A percentile compares a stretch with the other conserved stretches of the same genome.
These are phyloP conservation scores for Callospermophilus lateralis DNA, from an alignment of 2,113 vertebrate genomes.

Conservation along the genomic window DNA sequence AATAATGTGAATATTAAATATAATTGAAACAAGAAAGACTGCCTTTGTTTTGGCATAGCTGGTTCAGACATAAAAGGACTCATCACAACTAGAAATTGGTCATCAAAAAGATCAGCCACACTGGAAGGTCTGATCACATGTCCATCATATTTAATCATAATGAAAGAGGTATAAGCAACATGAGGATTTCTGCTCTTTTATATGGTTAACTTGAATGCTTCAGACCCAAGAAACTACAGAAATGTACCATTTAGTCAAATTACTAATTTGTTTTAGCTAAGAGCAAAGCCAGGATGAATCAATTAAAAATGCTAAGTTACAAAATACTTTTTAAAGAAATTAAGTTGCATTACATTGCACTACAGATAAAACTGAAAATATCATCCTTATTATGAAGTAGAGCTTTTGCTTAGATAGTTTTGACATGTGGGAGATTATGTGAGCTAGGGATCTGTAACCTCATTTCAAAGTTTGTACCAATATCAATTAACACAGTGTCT, in stretches of 20 bases:
- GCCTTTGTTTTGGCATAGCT: not conserved
- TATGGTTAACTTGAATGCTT: not conserved
- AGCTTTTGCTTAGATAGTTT: not conserved
- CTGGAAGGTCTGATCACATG: not conserved
- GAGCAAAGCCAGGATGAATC: not conserved
- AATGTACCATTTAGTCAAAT: not conserved
- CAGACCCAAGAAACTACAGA: not conserved
- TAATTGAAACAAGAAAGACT: constrained; percentile 69
- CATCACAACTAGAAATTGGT: not conserved
- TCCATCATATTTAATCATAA: not conserved
- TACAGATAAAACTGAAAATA: not conserved
- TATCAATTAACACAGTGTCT: not conserved
- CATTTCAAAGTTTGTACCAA: not conserved
- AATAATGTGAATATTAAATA: constrained; percentile 60
- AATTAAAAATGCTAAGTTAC: constrained; percentile 2
- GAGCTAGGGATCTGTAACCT: not conserved
- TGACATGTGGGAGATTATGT: not conserved
- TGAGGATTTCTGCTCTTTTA: not conserved
- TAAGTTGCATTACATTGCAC: not conserved
- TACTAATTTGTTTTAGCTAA: not conserved
- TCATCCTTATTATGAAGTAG: not conserved
- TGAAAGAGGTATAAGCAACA: not conserved
- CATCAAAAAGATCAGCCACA: not conserved
- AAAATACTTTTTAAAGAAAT: constrained; percentile 26
- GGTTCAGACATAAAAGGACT: constrained; percentile 19